A percentile compares a stretch with the other conserved stretches of the same genome.
Conservation (phyloP, 2,113 vertebrate species). For the Carassius auratus region DNA sequence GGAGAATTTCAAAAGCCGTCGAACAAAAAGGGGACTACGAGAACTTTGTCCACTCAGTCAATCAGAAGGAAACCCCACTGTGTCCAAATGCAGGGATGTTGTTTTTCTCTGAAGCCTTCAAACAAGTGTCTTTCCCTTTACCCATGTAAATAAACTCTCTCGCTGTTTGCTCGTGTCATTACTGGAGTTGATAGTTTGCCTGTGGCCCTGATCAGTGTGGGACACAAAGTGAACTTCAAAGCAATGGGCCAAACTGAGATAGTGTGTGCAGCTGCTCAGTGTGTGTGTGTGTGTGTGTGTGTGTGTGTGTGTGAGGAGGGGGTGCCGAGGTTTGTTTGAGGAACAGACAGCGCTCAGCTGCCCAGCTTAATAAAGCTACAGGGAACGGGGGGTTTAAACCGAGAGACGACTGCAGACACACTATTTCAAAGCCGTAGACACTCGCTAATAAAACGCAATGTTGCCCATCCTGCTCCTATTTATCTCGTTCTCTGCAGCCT, state of each 20-base stretch:
- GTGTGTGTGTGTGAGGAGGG: slow-evolving; percentile 77
- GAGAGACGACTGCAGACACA: slow-evolving; percentile 67
- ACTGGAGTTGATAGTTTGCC: slow-evolving; percentile 69
- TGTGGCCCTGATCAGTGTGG: slow-evolving; percentile 76
- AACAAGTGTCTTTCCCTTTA: slow-evolving; percentile 75
- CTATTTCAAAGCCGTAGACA: slow-evolving; percentile 43
- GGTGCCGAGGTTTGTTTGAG: slow-evolving; percentile 45
- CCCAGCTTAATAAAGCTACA: slow-evolving; percentile 89
- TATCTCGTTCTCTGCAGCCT: background rate
- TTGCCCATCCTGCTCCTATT: slow-evolving; percentile 19
- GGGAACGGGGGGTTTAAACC: slow-evolving; percentile 86
- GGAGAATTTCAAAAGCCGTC: slow-evolving; percentile 78
- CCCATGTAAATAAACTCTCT: slow-evolving; percentile 71
- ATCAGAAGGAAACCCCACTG: slow-evolving; percentile 81
- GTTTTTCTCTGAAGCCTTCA: slow-evolving; percentile 77
- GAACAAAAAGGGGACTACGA: slow-evolving; percentile 81
- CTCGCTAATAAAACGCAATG: slow-evolving; percentile 10
- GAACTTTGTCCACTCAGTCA: slow-evolving; percentile 83
- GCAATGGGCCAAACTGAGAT: slow-evolving; percentile 82
- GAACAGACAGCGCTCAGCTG: slow-evolving; percentile 80
- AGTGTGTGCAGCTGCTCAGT: slow-evolving; percentile 93
- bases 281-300: slow-evolving; percentile 66
- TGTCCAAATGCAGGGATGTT: slow-evolving; percentile 74
- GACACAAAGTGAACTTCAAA: slow-evolving; percentile 92
- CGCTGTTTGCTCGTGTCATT: slow-evolving; percentile 58